Conservation (phyloP, 2,888 invertebrate species). For the Cryptophagus acutangulus region DNA sequence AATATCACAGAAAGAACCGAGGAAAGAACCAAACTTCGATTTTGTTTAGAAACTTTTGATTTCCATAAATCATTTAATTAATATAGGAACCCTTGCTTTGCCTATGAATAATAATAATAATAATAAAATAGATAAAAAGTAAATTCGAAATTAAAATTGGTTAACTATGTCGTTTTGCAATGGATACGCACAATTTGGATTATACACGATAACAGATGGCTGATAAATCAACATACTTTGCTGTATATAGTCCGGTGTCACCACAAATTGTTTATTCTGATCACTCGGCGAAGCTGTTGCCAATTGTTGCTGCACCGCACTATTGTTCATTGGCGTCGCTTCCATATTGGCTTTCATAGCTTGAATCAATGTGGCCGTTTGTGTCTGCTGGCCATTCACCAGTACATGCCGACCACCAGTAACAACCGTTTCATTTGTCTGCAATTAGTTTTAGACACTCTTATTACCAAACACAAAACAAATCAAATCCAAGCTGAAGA, state of each 20-base stretch:
- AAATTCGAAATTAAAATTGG: slow-evolving; percentile 23
- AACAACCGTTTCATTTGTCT: slow-evolving; percentile 20
- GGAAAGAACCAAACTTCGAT: slow-evolving; percentile 12
- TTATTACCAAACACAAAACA: too few relatives aligned
- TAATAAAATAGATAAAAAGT: too few relatives aligned
- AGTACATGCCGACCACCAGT: slow-evolving; percentile 38
- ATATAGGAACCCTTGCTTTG: slow-evolving; percentile 33
- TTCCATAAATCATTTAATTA: slow-evolving; percentile 12
- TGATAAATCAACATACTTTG: slow-evolving; percentile 71
- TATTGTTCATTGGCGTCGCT: slow-evolving; percentile 23
- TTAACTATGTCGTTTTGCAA: slow-evolving; percentile 46
- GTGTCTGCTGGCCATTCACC: slow-evolving; percentile 46
- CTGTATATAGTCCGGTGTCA: slow-evolving; percentile 89
- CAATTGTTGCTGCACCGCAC: neutral
- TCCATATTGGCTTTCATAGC: slow-evolving; percentile 43
- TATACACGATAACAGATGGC: slow-evolving; percentile 48
- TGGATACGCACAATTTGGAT: slow-evolving; percentile 48
- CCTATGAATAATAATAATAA: too few relatives aligned
- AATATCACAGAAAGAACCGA: slow-evolving; percentile 31
- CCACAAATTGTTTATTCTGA: slow-evolving; percentile 64
- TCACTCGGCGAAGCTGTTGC: slow-evolving; percentile 38
- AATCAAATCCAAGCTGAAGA: too few relatives aligned
- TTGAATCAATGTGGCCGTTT: slow-evolving; percentile 42
- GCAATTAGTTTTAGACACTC: too few relatives aligned
- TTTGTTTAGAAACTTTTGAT: slow-evolving; percentile 32